Evolutionary conservation across 2,888 invertebrate species (phyloP).

Genomic region (Meiosimyza platycephala): DNA sequence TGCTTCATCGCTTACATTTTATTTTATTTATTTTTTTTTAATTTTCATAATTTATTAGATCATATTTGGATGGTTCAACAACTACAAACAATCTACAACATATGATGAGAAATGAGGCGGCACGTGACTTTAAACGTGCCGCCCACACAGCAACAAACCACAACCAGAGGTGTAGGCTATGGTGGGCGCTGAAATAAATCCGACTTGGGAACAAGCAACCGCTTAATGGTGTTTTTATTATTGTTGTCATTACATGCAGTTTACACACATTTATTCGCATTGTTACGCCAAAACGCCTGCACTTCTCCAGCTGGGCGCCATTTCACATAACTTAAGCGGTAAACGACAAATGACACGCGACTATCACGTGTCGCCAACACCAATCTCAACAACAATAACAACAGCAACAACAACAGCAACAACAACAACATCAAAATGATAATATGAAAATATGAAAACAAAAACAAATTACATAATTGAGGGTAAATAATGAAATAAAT

Average conservation of each 20-base stretch:
- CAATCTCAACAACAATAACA: conserved; percentile 7
- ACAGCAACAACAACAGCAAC: conserved; percentile 15
- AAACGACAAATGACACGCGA: conserved; percentile 15
- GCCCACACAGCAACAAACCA: conserved; percentile 26
- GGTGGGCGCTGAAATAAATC: conserved; percentile 20
- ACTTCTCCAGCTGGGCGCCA: conserved; percentile 1
- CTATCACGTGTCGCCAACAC: conserved; percentile 33
- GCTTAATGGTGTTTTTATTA: conserved; percentile 53
- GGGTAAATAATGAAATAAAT: conserved; percentile 35
- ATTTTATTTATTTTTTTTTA: too few species aligned
- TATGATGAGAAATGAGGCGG: conserved; percentile 27
- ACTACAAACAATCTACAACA: conserved; percentile 26
- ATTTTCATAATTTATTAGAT: too few species aligned
- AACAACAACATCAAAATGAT: conserved; percentile 9
- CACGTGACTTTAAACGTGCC: conserved; percentile 24
- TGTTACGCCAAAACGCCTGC: conserved; percentile 29
- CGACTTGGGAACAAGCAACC: conserved; percentile 46
- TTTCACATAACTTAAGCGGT: neutral
- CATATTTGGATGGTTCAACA: neutral
- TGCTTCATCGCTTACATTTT: too few species aligned
- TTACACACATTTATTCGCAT: conserved; percentile 49
- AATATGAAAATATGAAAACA: neutral
- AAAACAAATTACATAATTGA: conserved; percentile 34
- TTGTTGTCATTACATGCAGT: conserved; percentile 56
- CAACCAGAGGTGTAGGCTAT: conserved; percentile 9